Base-by-base conservation (phyloP, 2,113 vertebrate species). In the Prietella phreatophila region DNA sequence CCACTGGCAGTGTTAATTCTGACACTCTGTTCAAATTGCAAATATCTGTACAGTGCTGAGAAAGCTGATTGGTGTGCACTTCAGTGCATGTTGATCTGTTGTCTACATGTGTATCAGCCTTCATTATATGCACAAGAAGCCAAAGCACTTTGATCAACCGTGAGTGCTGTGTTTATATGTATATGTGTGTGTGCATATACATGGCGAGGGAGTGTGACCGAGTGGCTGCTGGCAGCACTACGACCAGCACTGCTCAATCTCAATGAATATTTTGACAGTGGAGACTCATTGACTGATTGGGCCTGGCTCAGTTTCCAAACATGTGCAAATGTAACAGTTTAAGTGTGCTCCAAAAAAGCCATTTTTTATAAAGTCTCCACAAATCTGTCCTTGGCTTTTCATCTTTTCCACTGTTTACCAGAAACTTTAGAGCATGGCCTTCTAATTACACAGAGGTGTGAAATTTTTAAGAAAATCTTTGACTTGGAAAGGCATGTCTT, bases 321-420 rank as follows among this genome's bases (percentile, higher is more conserved):
- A 84, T 71, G 55, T 87, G 76, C 33, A 90, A 93, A 92, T 90
- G 85, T 86, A 87, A 90, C 83, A 73, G n/a, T 90, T 92, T 93
- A 73, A 73, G 0, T 76, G 39, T 27, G 22, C 92, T 85, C 89
- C 89, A 90, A 91, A 82, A 93, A 93, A 90, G 78, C 80, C 65
- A 36, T 90, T 85, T 85, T 87, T 92, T 88, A 82, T 90, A 85
- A 92, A 93, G 85, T 85, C 39, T 84, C 86, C 88, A 91, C 90
- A 85, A 93, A 92, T 91, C 92, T 93, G 92, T 94, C 92, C 85
- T 89, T 90, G 71, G 87, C 82, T 91, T 88, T 84, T 83, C 87
- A 81, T 76, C 65, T 39, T 8, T 89, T 92, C 90, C 89, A 92
- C 73, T 67, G 85, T 89, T 84, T 84, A 87, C 85, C 80, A 80